Conservation (phyloP, 2,113 vertebrate species). For the Murina feae region DNA sequence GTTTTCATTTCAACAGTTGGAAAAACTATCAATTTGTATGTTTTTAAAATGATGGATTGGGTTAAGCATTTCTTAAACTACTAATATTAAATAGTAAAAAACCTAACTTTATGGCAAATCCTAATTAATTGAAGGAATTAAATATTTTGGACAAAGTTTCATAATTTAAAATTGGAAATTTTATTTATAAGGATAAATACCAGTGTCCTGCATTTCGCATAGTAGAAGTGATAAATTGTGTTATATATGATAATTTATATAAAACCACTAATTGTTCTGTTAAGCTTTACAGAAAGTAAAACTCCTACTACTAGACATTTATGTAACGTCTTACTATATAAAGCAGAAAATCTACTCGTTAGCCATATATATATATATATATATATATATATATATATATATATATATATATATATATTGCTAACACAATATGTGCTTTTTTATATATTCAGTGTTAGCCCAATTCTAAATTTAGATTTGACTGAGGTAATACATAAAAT, state of each 20-base stretch:
- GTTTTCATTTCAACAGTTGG: conserved; percentile 38
- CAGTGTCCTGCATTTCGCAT: conserved; percentile 55
- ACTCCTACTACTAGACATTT: conserved; percentile 56
- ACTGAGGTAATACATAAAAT: conserved; percentile 68
- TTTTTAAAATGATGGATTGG: conserved; percentile 55
- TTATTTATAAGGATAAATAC: conserved; percentile 59
- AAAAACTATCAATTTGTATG: conserved; percentile 41
- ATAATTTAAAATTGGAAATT: conserved; percentile 59
- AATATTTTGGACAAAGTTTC: conserved; percentile 60
- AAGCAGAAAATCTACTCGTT: conserved; percentile 51
- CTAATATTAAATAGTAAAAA: conserved; percentile 59
- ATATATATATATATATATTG: no score
- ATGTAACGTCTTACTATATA: conserved; percentile 62
- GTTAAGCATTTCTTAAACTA: conserved; percentile 61
- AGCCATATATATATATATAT: conserved; percentile 42
- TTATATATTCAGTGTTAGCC: conserved; percentile 57
- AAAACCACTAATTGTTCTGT: conserved; percentile 73
- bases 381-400: no score
- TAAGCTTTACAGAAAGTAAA: conserved; percentile 70
- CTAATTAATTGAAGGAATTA: conserved; percentile 62
- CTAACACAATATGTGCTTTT: conserved; percentile 60
- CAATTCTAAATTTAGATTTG: conserved; percentile 68
- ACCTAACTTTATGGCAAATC: conserved; percentile 56
- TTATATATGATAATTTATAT: conserved; percentile 69
- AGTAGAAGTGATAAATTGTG: conserved; percentile 66